These are phyloP conservation scores for Drosophila chauvacae DNA, from an alignment of 1,140 invertebrate species.

Conservation along the genomic window DNA sequence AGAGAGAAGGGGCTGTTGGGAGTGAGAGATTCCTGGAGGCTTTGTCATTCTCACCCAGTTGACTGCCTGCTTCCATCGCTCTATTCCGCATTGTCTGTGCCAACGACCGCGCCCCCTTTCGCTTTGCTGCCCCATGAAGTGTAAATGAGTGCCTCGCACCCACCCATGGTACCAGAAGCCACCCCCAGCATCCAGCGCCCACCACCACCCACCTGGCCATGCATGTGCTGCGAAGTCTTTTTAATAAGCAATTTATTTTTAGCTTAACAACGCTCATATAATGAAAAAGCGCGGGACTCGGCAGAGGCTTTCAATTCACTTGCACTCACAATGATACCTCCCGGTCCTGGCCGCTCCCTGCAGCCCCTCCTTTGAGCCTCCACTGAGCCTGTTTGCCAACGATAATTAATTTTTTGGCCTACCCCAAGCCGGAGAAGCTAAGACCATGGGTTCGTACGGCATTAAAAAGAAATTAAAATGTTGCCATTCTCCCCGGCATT, in stretches of 20 bases:
- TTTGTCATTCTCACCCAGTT: slow-evolving; percentile 60
- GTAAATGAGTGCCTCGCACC: slow-evolving; percentile 71
- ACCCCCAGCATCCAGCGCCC: neutral
- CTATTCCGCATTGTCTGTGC: slow-evolving; percentile 57
- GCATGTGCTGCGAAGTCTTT: slow-evolving; percentile 57
- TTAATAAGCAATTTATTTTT: slow-evolving; percentile 83
- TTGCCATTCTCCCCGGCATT: slow-evolving; percentile 30
- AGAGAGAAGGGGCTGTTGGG: neutral
- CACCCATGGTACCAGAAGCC: neutral
- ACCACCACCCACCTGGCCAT: slow-evolving; percentile 30
- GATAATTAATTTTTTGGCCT: slow-evolving; percentile 76
- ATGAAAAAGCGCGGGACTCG: slow-evolving; percentile 69
- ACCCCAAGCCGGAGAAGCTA: slow-evolving; percentile 50
- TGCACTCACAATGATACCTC: slow-evolving; percentile 59
- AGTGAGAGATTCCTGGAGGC: slow-evolving; percentile 44
- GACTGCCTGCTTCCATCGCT: slow-evolving; percentile 28
- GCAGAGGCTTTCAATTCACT: slow-evolving; percentile 58
- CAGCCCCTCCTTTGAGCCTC: slow-evolving; percentile 7
- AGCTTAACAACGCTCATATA: slow-evolving; percentile 75
- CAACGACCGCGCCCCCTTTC: slow-evolving; percentile 45
- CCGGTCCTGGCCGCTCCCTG: neutral
- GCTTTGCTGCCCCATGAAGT: slow-evolving; percentile 70
- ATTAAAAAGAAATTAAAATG: slow-evolving; percentile 79
- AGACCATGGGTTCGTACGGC: slow-evolving; percentile 64
- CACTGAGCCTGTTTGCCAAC: slow-evolving; percentile 59